phyloP scores from a whole-genome alignment of 2,113 vertebrate genomes.

The Onychostruthus taczanowskii region DNA sequence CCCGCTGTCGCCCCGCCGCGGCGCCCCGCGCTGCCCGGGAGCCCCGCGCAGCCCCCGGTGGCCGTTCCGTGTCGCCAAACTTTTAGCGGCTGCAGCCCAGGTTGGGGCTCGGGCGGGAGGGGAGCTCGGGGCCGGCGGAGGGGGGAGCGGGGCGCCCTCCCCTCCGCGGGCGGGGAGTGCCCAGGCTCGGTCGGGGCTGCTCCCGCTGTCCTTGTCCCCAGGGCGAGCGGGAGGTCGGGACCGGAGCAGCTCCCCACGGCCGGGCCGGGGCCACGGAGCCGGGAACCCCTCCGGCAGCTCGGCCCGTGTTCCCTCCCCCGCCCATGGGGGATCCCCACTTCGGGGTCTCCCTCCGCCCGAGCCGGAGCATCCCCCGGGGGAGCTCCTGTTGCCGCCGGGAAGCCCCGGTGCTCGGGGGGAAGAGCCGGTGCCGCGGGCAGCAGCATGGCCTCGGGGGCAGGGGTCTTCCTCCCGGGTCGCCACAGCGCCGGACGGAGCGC shows the following conservation, averaged over 20 bases:
- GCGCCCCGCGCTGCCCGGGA: not conserved
- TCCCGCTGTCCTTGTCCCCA: not conserved
- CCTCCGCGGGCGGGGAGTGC: not conserved
- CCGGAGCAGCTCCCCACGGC: not conserved
- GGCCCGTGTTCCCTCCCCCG: not conserved
- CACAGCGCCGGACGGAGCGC: not conserved
- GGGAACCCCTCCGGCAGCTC: not conserved
- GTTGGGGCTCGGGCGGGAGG: not conserved
- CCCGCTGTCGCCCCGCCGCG: not conserved
- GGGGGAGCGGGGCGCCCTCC: not conserved
- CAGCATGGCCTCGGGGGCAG: not conserved
- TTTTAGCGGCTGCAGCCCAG: not conserved
- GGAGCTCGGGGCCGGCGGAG: not conserved
- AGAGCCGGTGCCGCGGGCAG: not conserved
- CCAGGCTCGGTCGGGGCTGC: not conserved
- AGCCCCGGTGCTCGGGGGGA: not conserved
- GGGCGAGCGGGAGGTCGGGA: not conserved
- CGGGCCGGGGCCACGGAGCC: not conserved
- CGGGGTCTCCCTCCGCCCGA: not conserved
- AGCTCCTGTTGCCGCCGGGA: not conserved
- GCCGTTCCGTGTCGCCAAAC: slow-evolving; percentile 20
- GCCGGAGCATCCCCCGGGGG: not conserved
- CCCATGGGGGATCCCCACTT: not conserved
- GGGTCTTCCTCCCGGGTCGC: not conserved
- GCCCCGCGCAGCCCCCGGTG: not conserved